Percentiles rank a stretch among this genome's conserved stretches.
Evolutionary conservation across 1,140 invertebrate genomes (phyloP).

Genomic region (Conus betulinus): DNA sequence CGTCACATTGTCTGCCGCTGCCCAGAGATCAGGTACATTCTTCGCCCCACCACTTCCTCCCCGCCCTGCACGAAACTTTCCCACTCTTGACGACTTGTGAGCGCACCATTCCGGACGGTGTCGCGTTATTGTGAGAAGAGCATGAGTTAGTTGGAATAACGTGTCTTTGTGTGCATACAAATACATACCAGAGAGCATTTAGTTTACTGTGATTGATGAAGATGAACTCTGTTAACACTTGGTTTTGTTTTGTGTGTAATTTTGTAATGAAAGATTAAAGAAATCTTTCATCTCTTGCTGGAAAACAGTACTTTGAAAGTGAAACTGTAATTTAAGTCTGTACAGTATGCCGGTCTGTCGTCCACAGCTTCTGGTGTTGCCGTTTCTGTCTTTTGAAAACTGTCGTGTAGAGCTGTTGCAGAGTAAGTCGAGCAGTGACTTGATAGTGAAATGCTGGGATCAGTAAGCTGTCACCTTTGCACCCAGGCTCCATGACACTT

Average conservation of each 20-base stretch:
- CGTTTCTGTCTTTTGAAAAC: too few species aligned
- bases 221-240: too few species aligned
- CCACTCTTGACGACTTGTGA: constrained; percentile 15
- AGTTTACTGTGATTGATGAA: background rate
- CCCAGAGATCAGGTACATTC: constrained; percentile 46
- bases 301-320: background rate
- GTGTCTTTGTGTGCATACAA: background rate
- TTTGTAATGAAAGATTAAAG: background rate
- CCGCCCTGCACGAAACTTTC: constrained; percentile 5
- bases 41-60: constrained; percentile 5
- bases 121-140: background rate
- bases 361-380: too few species aligned
- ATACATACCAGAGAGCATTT: background rate
- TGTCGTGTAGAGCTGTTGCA: too few species aligned
- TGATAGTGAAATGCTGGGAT: too few species aligned
- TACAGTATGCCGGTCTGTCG: too few species aligned
- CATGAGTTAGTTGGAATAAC: background rate
- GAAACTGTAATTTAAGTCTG: too few species aligned
- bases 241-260: background rate
- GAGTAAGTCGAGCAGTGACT: too few species aligned
- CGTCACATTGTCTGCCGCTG: constrained; percentile 61
- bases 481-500: too few species aligned
- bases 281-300: background rate
- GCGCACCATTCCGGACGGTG: background rate
- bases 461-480: too few species aligned